Conservation (phyloP, 2,113 vertebrate genomes). For the Cochlearius cochlearius region DNA sequence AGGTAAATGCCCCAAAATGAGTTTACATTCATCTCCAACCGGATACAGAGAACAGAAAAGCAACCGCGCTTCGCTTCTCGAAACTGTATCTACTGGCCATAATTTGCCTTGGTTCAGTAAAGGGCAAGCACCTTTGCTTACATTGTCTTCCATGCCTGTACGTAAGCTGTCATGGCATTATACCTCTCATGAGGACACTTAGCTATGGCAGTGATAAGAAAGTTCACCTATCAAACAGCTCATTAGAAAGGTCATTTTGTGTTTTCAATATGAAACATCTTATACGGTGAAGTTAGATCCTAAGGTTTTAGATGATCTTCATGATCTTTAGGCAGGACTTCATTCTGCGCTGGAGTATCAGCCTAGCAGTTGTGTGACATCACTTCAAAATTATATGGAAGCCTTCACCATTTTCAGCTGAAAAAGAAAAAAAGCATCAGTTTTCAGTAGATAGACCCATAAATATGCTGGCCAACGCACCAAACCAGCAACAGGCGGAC, state of each 20-base stretch:
- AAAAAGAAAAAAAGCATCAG: background rate
- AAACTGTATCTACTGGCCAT: constrained; percentile 69
- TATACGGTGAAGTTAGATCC: constrained; percentile 77
- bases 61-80: background rate
- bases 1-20: constrained; percentile 76
- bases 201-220: constrained; percentile 73
- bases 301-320: constrained; percentile 73
- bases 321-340: constrained; percentile 70
- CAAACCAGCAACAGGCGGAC: rapidly evolving
- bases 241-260: constrained; percentile 74
- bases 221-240: constrained; percentile 72
- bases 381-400: constrained; percentile 96
- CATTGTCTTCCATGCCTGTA: constrained; percentile 49
- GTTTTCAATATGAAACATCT: constrained; percentile 88
- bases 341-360: constrained; percentile 55
- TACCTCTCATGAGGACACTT: constrained; percentile 57
- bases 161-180: constrained; percentile 18
- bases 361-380: constrained; percentile 47
- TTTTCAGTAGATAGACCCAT: background rate
- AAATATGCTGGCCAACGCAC: rapidly evolving
- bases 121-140: constrained; percentile 55
- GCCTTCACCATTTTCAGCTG: constrained; percentile 91
- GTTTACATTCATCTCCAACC: constrained; percentile 78
- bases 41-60: constrained; percentile 64
- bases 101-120: constrained; percentile 56